A percentile compares a stretch with the other conserved stretches of the same genome.
Conservation (phyloP, 2,888 invertebrate species). For the Heliconius cydno region DNA sequence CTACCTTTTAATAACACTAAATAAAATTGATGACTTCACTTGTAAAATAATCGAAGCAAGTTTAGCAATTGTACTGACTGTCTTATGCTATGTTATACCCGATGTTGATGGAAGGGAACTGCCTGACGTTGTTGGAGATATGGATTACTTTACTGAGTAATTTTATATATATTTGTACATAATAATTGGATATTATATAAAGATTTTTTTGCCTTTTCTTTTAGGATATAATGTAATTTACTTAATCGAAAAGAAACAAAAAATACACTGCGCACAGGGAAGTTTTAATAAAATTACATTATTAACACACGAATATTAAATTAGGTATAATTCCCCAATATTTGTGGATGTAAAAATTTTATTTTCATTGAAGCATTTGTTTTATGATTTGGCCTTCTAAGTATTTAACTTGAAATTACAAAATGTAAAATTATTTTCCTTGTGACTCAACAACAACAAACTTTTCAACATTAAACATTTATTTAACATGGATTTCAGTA, state of each 20-base stretch:
- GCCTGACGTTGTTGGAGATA: slow-evolving; percentile 71
- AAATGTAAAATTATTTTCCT: not conserved
- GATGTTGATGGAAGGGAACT: slow-evolving; percentile 73
- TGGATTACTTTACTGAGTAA: slow-evolving; percentile 78
- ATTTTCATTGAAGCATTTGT: not conserved
- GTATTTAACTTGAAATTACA: not conserved
- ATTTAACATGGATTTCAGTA: too few relatives aligned
- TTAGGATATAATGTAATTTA: too few relatives aligned
- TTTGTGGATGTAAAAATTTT: not conserved
- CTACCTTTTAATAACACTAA: slow-evolving; percentile 61
- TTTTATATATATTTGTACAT: not conserved
- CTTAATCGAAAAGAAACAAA: not conserved
- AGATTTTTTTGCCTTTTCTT: too few relatives aligned
- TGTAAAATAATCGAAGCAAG: slow-evolving; percentile 55
- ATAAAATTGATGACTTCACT: slow-evolving; percentile 54
- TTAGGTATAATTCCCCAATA: not conserved
- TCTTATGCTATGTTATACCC: slow-evolving; percentile 61
- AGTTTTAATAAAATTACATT: not conserved
- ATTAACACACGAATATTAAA: not conserved
- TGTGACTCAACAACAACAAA: not conserved
- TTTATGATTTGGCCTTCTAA: not conserved
- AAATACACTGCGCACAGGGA: not conserved
- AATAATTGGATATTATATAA: too few relatives aligned
- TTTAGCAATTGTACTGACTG: slow-evolving; percentile 55
- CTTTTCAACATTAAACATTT: too few relatives aligned